Conservation (phyloP, 2,113 vertebrate species). For the Nothoprocta perdicaria region DNA sequence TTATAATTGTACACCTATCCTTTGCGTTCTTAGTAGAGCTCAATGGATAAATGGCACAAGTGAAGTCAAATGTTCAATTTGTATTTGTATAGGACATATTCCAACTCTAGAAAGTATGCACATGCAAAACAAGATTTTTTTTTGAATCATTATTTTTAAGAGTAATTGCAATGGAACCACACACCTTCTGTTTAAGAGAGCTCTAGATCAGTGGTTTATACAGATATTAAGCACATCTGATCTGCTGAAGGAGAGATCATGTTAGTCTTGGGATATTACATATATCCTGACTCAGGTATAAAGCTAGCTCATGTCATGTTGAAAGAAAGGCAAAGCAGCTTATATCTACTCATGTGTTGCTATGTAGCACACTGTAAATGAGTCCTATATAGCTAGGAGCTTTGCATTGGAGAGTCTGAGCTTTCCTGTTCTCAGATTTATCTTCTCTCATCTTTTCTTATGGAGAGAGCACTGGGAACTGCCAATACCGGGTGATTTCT, state of each 20-base stretch:
- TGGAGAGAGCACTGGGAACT: neutral
- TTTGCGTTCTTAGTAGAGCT: neutral
- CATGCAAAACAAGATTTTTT: neutral
- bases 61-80: neutral
- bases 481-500: neutral
- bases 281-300: neutral
- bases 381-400: neutral
- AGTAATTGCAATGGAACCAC: neutral
- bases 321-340: neutral
- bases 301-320: neutral
- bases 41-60: neutral
- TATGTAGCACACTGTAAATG: neutral
- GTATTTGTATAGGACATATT: neutral
- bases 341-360: neutral
- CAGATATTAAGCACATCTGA: neutral
- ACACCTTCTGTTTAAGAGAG: neutral
- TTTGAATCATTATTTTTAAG: neutral
- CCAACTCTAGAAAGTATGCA: neutral
- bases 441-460: neutral
- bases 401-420: neutral
- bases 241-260: neutral
- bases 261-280: neutral
- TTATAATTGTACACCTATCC: neutral
- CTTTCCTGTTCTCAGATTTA: neutral
- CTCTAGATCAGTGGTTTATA: neutral